Conservation (phyloP, 2,888 invertebrate genomes). For the Chydorus sphaericus region DNA sequence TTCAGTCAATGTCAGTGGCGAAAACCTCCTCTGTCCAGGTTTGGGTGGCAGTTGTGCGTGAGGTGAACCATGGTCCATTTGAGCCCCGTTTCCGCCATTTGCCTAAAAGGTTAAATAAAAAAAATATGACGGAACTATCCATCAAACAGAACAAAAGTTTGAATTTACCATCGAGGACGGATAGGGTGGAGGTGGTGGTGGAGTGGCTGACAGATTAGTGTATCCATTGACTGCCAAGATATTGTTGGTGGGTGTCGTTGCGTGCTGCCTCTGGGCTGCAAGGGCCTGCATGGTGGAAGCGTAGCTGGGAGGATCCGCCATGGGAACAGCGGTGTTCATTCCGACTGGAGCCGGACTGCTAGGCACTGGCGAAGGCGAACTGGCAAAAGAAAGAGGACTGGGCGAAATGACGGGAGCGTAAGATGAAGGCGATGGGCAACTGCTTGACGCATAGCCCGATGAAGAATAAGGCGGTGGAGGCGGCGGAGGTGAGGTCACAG, state of each 20-base stretch:
- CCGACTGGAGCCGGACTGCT: conserved; percentile 10
- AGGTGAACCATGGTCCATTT: neutral
- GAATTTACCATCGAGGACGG: conserved; percentile 14
- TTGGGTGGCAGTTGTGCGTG: conserved; percentile 24
- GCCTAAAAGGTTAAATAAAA: neutral
- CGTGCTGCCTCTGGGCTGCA: conserved; percentile 17
- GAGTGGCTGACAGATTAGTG: conserved; percentile 15
- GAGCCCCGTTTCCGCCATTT: conserved; percentile 2
- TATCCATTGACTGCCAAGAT: conserved; percentile 15
- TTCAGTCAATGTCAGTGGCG: conserved; percentile 5
- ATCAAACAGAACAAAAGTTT: neutral
- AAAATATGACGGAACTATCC: no score
- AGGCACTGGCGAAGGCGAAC: conserved; percentile 22
- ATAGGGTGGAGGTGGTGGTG: conserved; percentile 19
- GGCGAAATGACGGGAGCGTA: conserved; percentile 19
- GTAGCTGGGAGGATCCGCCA: conserved; percentile 81
- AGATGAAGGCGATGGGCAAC: conserved; percentile 14
- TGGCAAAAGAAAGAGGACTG: conserved; percentile 28
- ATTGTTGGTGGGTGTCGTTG: conserved; percentile 16
- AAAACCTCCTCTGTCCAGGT: conserved; percentile 15
- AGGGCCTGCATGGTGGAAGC: conserved; percentile 72
- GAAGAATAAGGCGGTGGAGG: conserved; percentile 72
- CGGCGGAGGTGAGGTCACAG: conserved; percentile 32
- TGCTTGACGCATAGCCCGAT: conserved; percentile 35
- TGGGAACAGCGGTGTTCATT: conserved; percentile 35